Evolutionary conservation across 2,888 invertebrate genomes (phyloP), one percentile per base, ranked within the genome.

Genomic region (Morpho achilles): DNA sequence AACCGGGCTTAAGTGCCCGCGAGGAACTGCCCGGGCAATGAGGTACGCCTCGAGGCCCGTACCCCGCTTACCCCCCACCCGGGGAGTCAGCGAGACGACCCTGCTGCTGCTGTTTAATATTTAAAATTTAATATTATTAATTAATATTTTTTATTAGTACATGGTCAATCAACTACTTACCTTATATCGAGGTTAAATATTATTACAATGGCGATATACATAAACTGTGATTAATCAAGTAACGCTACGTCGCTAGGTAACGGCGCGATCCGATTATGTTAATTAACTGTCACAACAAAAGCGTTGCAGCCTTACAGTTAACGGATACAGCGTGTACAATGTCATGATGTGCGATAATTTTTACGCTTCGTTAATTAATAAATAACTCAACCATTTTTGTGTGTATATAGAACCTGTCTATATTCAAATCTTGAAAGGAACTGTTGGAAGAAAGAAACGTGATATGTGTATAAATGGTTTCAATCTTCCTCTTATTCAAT

Each of bases 241-340:
- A 32, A 42, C 55, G 44, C 32, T 9, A 56, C 50, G 10, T 40
- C 32, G 43, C 40, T 3, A 9, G 51, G 53, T 45, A 57, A 41
- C 56, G 58, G 59, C 53, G 61, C 53, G 61, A 66, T 64, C 64
- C 65, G 65, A 63, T 66, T 66, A 66, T 68, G 68, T 60, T 67
- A 67, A 67, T 68, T 65, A 68, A 63, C 59, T 56, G 58, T 53
- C 62, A 55, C 58, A 62, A 61, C 62, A 61, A 67, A 63, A 61
- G 56, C 56, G 42, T 48, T 39, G 54, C 55, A 51, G 51, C 50
- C 44, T 55, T 50, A 42, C 43, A 47, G 52, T 56, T 52, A 51
- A 52, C 49, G 52, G 48, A 52, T 48, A 56, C 48, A 45, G 23
- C 3, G 32, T 54, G 47, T 45, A 53, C 53, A 53, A 47, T 54